A percentile compares a stretch with the other conserved stretches of the same genome.
Conservation (phyloP, 2,888 invertebrate genomes). For the Meteorus colon region DNA sequence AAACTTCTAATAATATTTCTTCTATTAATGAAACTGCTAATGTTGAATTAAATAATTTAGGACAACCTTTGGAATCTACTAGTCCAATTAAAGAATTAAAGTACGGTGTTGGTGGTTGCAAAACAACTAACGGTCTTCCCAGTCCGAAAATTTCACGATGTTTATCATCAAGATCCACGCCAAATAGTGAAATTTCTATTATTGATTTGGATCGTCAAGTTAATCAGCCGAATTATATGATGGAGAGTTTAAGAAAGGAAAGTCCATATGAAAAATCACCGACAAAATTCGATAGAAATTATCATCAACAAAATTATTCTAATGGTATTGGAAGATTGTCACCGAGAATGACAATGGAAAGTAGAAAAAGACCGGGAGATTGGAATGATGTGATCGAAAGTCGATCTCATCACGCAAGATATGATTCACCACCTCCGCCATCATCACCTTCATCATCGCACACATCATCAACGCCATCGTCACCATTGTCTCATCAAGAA, state of each 20-base stretch:
- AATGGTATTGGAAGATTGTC: constrained; percentile 56
- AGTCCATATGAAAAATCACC: constrained; percentile 55
- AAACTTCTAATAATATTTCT: constrained; percentile 57
- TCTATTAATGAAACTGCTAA: constrained; percentile 59
- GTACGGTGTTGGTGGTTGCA: constrained; percentile 50
- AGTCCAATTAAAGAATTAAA: constrained; percentile 65
- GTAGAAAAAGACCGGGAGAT: constrained; percentile 57
- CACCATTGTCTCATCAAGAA: constrained; percentile 34
- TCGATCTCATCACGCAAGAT: constrained; percentile 28
- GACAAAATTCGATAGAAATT: background rate
- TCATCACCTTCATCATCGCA: background rate
- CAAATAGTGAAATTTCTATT: constrained; percentile 51
- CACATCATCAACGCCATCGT: background rate
- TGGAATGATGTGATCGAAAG: constrained; percentile 17
- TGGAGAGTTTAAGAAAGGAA: constrained; percentile 52
- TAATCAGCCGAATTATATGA: constrained; percentile 57
- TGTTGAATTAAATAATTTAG: constrained; percentile 44
- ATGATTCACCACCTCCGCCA: constrained; percentile 48
- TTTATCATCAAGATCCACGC: constrained; percentile 46
- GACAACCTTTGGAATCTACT: constrained; percentile 64
- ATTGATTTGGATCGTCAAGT: constrained; percentile 58
- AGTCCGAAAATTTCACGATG: constrained; percentile 60
- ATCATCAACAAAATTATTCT: constrained; percentile 42
- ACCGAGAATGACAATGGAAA: constrained; percentile 52
- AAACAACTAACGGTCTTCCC: constrained; percentile 51